Evolutionary conservation across 2,113 vertebrate genomes (phyloP).

Genomic region (Gymnobelideus leadbeateri): DNA sequence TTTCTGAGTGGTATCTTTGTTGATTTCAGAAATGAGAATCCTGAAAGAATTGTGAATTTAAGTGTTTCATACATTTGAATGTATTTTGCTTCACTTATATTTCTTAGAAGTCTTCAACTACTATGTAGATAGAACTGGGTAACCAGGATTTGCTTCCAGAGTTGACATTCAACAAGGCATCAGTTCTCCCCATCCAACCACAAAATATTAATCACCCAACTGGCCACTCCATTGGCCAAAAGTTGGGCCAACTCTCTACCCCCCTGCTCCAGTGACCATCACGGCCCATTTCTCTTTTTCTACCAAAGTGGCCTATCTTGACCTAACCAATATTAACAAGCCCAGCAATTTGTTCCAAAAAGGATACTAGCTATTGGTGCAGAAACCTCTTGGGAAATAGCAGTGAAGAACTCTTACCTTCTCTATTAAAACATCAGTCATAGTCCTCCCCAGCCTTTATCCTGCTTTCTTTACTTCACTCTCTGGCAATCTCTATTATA

Average conservation of each 20-base stretch:
- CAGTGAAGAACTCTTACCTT: too few species aligned
- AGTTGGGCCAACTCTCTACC: neutral
- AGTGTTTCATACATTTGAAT: neutral
- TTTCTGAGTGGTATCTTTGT: slow-evolving; percentile 71
- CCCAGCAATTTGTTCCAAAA: neutral
- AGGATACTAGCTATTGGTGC: neutral
- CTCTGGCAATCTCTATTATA: neutral
- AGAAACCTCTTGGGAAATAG: neutral
- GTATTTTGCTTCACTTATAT: neutral
- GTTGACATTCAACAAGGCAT: neutral
- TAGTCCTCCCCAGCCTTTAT: neutral
- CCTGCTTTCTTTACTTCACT: neutral
- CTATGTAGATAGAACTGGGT: neutral
- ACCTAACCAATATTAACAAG: neutral
- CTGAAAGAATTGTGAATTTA: slow-evolving; percentile 67
- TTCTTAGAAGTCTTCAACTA: neutral
- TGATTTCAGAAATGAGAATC: slow-evolving; percentile 79
- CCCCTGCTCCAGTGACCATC: neutral
- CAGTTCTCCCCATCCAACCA: neutral
- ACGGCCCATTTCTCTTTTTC: neutral
- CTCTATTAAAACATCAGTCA: neutral
- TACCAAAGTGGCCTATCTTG: neutral
- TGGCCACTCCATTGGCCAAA: neutral
- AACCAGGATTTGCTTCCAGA: neutral
- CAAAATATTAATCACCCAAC: neutral